Base-by-base conservation (phyloP, 2,888 invertebrate species). In the Schizaphis graminum region DNA sequence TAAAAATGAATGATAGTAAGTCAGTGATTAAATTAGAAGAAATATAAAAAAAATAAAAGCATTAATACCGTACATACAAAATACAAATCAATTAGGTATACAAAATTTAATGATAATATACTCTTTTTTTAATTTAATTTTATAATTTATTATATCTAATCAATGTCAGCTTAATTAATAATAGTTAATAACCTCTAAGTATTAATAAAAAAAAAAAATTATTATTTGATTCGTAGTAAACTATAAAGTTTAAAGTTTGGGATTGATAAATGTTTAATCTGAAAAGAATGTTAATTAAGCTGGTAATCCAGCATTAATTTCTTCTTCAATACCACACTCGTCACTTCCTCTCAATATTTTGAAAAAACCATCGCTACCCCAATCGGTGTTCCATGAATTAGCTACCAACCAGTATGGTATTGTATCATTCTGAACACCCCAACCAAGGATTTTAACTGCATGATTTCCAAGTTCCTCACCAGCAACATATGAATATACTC, bases 351-450 rank as follows among this genome's bases (percentile, higher is more conserved):
- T 97, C 44, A 98, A 96, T 95, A 99, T 98, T 96, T 98, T 98
- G 96, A 99, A 98, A 96, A 97, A 98, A 10, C 98, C 98, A 95
- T 97, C 97, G 96, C 98, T 97, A 95, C 99, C 99, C 99, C 99
- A 99, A 96, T 99, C 99, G 0, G 97, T 96, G 96, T 99, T 99
- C 99, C 99, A 99, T 0, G 98, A 98, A 96, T 99, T 99, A 91
- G 98, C 98, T 95, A 98, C 97, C 44, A 98, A 96, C 99, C 99
- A 99, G 96, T 98, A 99, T 89, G 98, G 97, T 92, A 97, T 97
- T 21, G 97, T 97, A 77, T 21, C 77, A 89, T 97, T 97, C 95
- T 98, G 97, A 0, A 97, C 97, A 87, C 99, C 99, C 98, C 98
- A 99, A n/a, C 99, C 95, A 4, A 95, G 94, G 21, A 95, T 95